phyloP scores from a whole-genome alignment of 1,140 invertebrate species.

The Bombyx mandarina region DNA sequence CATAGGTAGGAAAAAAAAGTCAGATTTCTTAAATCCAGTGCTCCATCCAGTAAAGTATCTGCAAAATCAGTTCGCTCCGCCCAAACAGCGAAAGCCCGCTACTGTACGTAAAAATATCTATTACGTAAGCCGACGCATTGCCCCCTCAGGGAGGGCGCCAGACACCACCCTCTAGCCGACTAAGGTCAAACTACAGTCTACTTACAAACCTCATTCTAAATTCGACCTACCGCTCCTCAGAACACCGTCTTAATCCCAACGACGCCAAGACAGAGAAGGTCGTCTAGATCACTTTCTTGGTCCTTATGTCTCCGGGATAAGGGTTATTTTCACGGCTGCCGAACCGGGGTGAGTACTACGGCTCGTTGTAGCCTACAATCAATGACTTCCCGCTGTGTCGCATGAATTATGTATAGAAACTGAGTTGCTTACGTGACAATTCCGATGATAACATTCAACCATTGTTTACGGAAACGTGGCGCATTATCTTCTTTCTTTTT shows the following conservation, averaged over 20 bases:
- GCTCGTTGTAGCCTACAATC: constrained; percentile 25
- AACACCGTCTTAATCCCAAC: too few species aligned
- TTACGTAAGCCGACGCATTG: constrained; percentile 34
- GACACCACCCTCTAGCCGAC: constrained; percentile 15
- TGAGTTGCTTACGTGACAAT: constrained; percentile 21
- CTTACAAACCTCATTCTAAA: not conserved
- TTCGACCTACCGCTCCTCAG: not conserved
- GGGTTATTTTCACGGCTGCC: constrained; percentile 9
- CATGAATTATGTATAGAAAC: constrained; percentile 43
- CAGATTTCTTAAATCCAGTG: too few species aligned
- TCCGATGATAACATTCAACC: constrained; percentile 19
- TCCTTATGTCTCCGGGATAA: not conserved
- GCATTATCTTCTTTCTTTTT: too few species aligned
- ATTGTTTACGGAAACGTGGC: too few species aligned
- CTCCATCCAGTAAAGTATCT: not conserved
- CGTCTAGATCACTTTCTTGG: not conserved
- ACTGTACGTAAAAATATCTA: constrained; percentile 36
- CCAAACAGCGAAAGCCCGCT: constrained; percentile 10
- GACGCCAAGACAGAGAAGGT: too few species aligned
- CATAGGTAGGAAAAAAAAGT: too few species aligned
- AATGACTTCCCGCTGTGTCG: constrained; percentile 38
- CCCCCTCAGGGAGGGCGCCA: constrained; percentile 10
- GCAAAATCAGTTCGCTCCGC: constrained; percentile 6
- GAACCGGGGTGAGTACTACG: constrained; percentile 8
- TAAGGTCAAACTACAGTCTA: constrained; percentile 7